Evolutionary conservation across 2,113 vertebrate genomes (phyloP).

Genomic region (Piliocolobus tephrosceles): DNA sequence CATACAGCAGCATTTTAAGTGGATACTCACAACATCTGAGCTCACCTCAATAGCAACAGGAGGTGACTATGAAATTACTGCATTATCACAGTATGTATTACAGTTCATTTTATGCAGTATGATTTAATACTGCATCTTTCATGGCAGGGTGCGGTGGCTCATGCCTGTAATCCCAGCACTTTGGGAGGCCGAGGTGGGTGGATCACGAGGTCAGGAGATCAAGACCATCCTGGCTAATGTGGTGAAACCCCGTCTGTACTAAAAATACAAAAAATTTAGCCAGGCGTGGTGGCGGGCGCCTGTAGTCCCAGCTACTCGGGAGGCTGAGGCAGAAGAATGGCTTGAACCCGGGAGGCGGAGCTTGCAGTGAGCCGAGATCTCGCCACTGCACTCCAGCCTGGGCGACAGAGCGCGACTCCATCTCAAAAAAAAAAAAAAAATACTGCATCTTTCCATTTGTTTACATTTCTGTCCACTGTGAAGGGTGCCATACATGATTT

Average conservation of each 20-base stretch:
- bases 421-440: background rate
- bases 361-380: no score
- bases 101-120: background rate
- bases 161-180: no score
- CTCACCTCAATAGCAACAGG: background rate
- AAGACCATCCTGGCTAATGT: no score
- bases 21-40: background rate
- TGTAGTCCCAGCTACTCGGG: no score
- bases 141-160: no score
- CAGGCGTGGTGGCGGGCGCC: rapidly evolving
- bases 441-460: background rate
- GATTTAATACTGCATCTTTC: background rate
- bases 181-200: no score
- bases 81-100: background rate
- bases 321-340: no score
- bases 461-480: background rate
- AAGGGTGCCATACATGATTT: background rate
- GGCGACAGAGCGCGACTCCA: rapidly evolving
- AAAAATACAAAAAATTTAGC: no score
- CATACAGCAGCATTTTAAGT: background rate
- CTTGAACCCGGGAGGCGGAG: no score
- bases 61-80: background rate
- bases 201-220: no score
- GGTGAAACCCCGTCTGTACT: no score
- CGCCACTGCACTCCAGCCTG: no score